These are phyloP conservation scores for Sinodicranocentrus sp. DNA, from an alignment of 2,888 invertebrate genomes.

Conservation along the genomic window DNA sequence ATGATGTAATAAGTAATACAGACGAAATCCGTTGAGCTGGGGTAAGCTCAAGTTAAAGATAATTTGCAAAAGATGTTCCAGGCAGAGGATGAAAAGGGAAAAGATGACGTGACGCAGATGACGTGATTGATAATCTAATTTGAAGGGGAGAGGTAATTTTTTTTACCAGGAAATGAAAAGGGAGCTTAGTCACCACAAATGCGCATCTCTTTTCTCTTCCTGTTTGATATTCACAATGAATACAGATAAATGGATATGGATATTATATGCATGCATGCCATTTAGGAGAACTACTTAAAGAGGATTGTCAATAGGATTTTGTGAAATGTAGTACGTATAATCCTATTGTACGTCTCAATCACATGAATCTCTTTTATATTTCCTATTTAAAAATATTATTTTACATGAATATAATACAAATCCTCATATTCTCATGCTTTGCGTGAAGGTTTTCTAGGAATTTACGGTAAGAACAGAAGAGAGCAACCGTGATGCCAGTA, in stretches of 20 bases:
- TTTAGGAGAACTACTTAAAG: neutral
- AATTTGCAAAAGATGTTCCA: slow-evolving; percentile 6
- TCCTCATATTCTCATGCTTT: too few relatives aligned
- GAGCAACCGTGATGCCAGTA: too few relatives aligned
- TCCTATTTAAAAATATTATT: too few relatives aligned
- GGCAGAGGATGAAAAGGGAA: neutral
- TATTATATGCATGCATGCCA: neutral
- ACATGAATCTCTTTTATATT: neutral
- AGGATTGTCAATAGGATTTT: neutral
- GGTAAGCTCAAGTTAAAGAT: too few relatives aligned
- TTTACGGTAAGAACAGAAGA: too few relatives aligned
- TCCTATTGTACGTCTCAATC: neutral
- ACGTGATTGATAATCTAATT: slow-evolving; percentile 25
- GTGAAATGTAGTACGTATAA: neutral
- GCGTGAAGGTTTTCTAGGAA: too few relatives aligned
- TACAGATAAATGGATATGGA: neutral
- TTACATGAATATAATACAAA: too few relatives aligned
- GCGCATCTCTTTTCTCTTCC: neutral
- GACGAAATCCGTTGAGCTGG: too few relatives aligned
- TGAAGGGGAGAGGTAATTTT: neutral
- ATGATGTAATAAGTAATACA: too few relatives aligned
- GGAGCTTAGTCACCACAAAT: neutral
- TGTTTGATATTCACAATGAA: neutral
- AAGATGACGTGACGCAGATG: neutral
- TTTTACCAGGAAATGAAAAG: slow-evolving; percentile 18